Evolutionary conservation across 1,140 invertebrate genomes (phyloP), one percentile per base, ranked within the genome.

Genomic region (Pseudobourletiella spinata): DNA sequence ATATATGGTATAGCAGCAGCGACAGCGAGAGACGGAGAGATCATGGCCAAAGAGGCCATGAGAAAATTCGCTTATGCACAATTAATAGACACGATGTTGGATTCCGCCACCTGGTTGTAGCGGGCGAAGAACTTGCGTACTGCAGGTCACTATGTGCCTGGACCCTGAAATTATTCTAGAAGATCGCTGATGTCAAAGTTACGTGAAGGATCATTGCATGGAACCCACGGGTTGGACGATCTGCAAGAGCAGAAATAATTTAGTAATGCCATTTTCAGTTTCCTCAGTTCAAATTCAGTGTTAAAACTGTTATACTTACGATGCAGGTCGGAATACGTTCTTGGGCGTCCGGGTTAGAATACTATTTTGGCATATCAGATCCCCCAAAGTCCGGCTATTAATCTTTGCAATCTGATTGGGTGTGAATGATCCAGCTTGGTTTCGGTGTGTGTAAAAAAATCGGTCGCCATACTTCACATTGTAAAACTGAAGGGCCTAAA

Each of bases 361-460:
- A 29, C 60, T 59, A 71, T 83, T 85, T 64, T 82, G 77, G 71
- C 83, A 85, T 26, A 86, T 74, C 11, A 85, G 75, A 35, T 78
- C 72, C 0, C 81, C 78, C 11, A 85, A 72, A 52, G 73, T 77
- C 3, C 74, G 71, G 67, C 81, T 81, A 57, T 81, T 73, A 44
- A 85, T 79, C 68, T 84, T 79, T 20, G 73, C 71, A 24, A 85
- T 66, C 72, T 85, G 83, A 51, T 76, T 75, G 73, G 64, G 0
- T 63, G 71, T 76, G 66, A 82, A 81, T 14, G 74, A 68, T 3
- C 77, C 78, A 6, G 77, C 77, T 15, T 76, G 73, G 50, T 78
- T 72, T 59, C 78, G 76, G 62, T 81, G 81, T 64, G 82, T 80
- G 50, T 79, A 82, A 74, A 79, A 81, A 61, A 77, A 82, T 29